phyloP scores from a whole-genome alignment of 2,797 vertebrate genomes.

The Poecilia gillii region DNA sequence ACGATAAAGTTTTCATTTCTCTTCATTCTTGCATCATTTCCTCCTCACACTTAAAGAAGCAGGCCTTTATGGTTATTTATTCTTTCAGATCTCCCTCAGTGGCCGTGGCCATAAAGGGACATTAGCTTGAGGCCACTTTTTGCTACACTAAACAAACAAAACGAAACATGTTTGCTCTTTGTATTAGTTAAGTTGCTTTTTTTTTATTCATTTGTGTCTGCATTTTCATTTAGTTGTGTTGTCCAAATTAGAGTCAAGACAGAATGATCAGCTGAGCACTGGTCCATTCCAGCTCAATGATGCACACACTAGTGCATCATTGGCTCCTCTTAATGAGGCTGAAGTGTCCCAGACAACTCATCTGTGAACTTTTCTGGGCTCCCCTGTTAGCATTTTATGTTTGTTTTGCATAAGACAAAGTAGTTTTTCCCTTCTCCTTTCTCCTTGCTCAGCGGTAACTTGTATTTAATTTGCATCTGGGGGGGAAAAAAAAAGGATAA shows the following conservation, averaged over 20 bases:
- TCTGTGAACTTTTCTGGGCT: background rate
- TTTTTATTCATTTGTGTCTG: background rate
- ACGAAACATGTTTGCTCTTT: background rate
- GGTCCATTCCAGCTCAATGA: background rate
- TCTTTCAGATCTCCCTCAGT: background rate
- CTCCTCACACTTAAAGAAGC: background rate
- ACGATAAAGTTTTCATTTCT: background rate
- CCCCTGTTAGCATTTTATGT: background rate
- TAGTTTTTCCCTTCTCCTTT: background rate
- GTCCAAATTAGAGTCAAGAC: background rate
- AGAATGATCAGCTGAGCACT: background rate
- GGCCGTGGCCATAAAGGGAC: background rate
- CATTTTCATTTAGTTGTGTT: background rate
- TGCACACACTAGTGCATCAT: background rate
- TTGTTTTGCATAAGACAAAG: slow-evolving; percentile 1
- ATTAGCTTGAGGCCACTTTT: background rate
- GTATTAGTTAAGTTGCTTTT: background rate
- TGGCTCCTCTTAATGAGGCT: background rate
- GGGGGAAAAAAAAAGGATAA: no score
- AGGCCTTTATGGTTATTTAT: background rate
- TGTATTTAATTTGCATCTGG: background rate
- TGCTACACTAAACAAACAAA: background rate
- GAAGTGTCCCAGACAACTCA: background rate
- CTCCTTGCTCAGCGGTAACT: background rate
- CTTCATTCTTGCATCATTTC: slow-evolving; percentile 5